Conservation (phyloP, 2,797 vertebrate genomes). For the Betta splendens region DNA sequence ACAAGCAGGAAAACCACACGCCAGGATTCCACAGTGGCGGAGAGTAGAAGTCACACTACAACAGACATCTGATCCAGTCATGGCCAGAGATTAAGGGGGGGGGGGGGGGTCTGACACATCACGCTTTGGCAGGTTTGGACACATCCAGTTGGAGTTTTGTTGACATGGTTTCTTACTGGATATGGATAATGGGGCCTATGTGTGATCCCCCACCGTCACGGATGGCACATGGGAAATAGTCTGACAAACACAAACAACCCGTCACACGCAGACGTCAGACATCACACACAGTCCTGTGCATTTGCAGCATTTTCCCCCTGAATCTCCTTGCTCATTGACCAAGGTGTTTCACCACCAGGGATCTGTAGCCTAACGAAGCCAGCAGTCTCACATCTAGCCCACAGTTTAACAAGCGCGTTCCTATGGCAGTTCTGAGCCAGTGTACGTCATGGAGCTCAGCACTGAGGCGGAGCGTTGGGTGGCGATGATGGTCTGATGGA, state of each 20-base stretch:
- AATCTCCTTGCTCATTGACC: conserved; percentile 23
- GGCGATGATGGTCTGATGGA: conserved; percentile 46
- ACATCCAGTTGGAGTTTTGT: conserved; percentile 7
- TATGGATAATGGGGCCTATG: conserved; percentile 36
- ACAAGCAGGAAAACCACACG: conserved; percentile 54
- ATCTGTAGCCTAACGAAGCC: conserved; percentile 15
- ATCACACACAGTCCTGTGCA: conserved; percentile 44
- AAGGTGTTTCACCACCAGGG: conserved; percentile 30
- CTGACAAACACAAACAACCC: conserved; percentile 22
- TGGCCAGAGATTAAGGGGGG: conserved; percentile 56
- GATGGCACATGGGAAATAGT: conserved; percentile 31
- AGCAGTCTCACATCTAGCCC: conserved; percentile 32
- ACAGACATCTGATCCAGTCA: conserved; percentile 71
- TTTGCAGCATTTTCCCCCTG: conserved; percentile 50
- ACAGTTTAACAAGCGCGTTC: conserved; percentile 46
- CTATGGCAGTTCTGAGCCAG: conserved; percentile 36
- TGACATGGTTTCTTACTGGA: conserved; percentile 36
- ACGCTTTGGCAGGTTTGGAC: conserved; percentile 25
- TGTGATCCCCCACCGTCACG: conserved; percentile 45
- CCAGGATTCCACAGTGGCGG: conserved; percentile 40
- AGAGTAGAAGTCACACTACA: conserved; percentile 65
- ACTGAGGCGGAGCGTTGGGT: conserved; percentile 17
- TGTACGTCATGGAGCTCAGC: conserved; percentile 34
- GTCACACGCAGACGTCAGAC: conserved; percentile 16
- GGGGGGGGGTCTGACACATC: conserved; percentile 40